phyloP scores from a whole-genome alignment of 2,797 vertebrate species.

The Oceanodroma leucorhoa region DNA sequence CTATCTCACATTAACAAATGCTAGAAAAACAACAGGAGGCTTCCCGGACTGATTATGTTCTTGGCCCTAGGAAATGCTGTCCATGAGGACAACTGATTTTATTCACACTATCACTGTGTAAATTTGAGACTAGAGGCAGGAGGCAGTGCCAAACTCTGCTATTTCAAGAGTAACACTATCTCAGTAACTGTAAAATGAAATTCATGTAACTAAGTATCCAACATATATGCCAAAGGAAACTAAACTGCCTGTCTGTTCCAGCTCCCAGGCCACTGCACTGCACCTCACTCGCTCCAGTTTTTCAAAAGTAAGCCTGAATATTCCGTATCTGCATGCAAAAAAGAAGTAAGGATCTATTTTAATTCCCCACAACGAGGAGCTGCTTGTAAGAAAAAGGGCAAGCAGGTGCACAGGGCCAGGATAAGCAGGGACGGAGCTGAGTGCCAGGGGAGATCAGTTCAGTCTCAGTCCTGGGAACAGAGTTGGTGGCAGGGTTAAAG shows the following conservation, averaged over 20 bases:
- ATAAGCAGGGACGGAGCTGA: not conserved
- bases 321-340: not conserved
- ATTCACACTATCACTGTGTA: not conserved
- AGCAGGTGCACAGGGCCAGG: conserved; percentile 4
- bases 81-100: not conserved
- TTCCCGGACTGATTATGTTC: not conserved
- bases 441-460: not conserved
- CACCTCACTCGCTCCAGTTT: not conserved
- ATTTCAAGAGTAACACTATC: not conserved
- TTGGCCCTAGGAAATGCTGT: not conserved
- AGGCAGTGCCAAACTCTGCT: not conserved
- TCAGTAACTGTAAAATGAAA: not conserved
- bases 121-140: conserved; percentile 2
- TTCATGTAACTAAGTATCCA: not conserved
- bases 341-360: not conserved
- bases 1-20: conserved; percentile 6
- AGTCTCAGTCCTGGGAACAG: not conserved
- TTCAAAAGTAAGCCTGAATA: not conserved
- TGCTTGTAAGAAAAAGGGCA: not conserved
- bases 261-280: not conserved
- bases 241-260: not conserved
- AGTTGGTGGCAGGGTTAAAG: not conserved
- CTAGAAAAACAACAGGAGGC: conserved; percentile 1
- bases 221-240: not conserved
- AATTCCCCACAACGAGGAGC: not conserved